Base-by-base conservation (phyloP, 2,888 invertebrate species). In the Coecobrya sp. region DNA sequence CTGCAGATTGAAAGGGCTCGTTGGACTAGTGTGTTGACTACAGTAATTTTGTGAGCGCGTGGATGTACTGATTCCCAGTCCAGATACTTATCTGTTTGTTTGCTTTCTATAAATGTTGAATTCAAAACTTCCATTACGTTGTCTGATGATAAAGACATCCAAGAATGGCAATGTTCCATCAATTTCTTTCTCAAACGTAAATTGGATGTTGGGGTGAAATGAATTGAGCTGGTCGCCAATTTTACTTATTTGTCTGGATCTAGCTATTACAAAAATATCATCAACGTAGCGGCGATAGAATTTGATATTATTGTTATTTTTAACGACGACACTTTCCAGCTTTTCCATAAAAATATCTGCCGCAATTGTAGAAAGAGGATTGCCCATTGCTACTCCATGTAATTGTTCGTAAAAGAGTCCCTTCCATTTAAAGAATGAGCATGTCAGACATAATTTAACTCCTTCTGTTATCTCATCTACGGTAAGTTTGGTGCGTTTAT, bases 281-380 rank as follows among this genome's bases (percentile, higher is more conserved):
- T 92, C 93, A 0, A 93, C 90, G 49, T 76, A 91, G 8, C 93
- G n/a, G 27, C 59, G 13, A 19, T 65, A 93, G 16, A 82, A 84
- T n/a, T 45, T 45, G 7, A 93, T 84, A 16, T 81, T 45, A 0
- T 8, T 42, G 30, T 87, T 82, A 0, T 45, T 25, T 8, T 22
- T 7, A 8, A 79, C 25, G n/a, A 86, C 11, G 8, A 16, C 25
- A 0, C 0, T 0, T 62, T 85, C 65, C 3, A 90, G 25, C 8
- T 76, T 19, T 65, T 90, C 73, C 84, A 84, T 84, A 22, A 62
- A 84, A 22, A 84, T 84, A 19, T 62, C 84, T 1, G 62, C 84
- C 10, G 42, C 19, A 10, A 76, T 73, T 16, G 89, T 82, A 13
- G 89, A 89, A 0, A 89, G 19, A 27, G 89, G 89, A 30, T 19